These are phyloP conservation scores for Brachionus rotundiformis DNA, from an alignment of 1,140 invertebrate species.

Conservation along the genomic window DNA sequence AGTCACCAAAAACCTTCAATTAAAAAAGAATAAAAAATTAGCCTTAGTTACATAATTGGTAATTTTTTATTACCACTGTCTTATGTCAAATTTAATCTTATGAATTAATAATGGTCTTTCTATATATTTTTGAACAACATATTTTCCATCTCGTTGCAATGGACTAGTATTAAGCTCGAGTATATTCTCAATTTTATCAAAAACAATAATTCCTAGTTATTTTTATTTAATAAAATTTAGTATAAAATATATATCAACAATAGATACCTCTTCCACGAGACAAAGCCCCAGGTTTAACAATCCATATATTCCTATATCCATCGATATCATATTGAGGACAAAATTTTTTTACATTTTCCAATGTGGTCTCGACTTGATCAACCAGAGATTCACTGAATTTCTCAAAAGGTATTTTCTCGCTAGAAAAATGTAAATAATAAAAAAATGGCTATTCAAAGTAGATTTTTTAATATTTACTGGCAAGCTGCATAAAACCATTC, in stretches of 20 bases:
- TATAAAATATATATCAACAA: neutral
- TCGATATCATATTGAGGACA: slow-evolving; percentile 80
- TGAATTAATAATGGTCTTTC: slow-evolving; percentile 75
- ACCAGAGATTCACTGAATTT: slow-evolving; percentile 57
- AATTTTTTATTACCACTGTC: slow-evolving; percentile 58
- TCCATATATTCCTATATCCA: slow-evolving; percentile 85
- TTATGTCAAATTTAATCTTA: slow-evolving; percentile 88
- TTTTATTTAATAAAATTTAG: neutral
- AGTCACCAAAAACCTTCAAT: slow-evolving; percentile 83
- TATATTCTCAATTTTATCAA: slow-evolving; percentile 83
- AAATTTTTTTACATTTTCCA: slow-evolving; percentile 68
- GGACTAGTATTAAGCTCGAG: slow-evolving; percentile 60
- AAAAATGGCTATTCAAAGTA: neutral
- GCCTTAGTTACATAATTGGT: slow-evolving; percentile 51
- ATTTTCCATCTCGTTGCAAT: slow-evolving; percentile 71
- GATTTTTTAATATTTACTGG: slow-evolving; percentile 16
- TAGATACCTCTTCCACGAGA: slow-evolving; percentile 75
- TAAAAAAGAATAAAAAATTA: slow-evolving; percentile 69
- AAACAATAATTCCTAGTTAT: slow-evolving; percentile 75
- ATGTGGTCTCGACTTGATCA: slow-evolving; percentile 62
- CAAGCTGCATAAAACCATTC: slow-evolving; percentile 57
- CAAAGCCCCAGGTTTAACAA: slow-evolving; percentile 89
- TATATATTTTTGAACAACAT: slow-evolving; percentile 92
- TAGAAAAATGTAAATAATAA: slow-evolving; percentile 61
- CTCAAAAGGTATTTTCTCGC: slow-evolving; percentile 57